Evolutionary conservation across 2,888 invertebrate species (phyloP).

Genomic region (Latheticus oryzae): DNA sequence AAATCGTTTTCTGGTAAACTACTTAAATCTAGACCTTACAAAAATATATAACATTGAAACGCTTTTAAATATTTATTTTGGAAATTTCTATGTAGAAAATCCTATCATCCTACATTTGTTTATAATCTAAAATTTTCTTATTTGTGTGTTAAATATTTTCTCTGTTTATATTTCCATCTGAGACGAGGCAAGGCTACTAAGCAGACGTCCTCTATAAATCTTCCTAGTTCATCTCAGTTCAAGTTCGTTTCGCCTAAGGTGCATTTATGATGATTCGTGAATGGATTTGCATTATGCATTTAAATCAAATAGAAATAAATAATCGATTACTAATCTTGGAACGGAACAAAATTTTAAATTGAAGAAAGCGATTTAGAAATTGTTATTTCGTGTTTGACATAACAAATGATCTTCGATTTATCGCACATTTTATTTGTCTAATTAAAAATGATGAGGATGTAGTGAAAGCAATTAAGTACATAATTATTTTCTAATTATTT

Average conservation of each 20-base stretch:
- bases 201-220: conserved; percentile 33
- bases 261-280: conserved; percentile 29
- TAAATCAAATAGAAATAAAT: conserved; percentile 9
- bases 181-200: conserved; percentile 7
- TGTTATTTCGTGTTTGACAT: conserved; percentile 17
- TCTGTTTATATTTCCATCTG: too few relatives aligned
- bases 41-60: too few relatives aligned
- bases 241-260: conserved; percentile 31
- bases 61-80: too few relatives aligned
- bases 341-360: conserved; percentile 12
- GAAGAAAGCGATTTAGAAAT: conserved; percentile 33
- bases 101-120: too few relatives aligned
- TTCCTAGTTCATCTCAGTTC: conserved; percentile 38
- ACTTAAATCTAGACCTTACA: too few relatives aligned
- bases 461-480: conserved; percentile 26
- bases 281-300: conserved; percentile 8
- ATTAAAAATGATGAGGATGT: conserved; percentile 12
- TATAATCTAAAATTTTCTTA: too few relatives aligned
- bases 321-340: conserved; percentile 19
- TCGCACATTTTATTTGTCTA: conserved; percentile 16
- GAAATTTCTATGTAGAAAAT: too few relatives aligned
- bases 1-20: too few relatives aligned
- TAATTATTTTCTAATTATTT: conserved; percentile 20
- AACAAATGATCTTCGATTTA: conserved; percentile 13
- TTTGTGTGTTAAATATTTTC: too few relatives aligned